Conservation (phyloP, 2,888 invertebrate genomes). For the Gortyna flavago region DNA sequence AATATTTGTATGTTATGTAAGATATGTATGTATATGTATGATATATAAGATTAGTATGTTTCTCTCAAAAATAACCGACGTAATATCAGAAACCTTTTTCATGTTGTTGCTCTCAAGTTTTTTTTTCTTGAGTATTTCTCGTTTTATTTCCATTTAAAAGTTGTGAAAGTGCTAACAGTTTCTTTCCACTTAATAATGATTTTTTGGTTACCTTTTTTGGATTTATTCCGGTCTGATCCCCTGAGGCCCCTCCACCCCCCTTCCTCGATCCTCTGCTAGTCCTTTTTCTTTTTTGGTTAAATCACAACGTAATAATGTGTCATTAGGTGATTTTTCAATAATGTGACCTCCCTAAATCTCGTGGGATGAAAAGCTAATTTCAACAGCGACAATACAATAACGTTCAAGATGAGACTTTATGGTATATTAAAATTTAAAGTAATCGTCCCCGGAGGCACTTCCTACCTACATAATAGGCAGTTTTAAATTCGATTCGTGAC, state of each 20-base stretch:
- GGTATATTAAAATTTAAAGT: slow-evolving; percentile 47
- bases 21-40: no score
- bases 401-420: slow-evolving; percentile 19
- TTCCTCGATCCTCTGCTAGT: no score
- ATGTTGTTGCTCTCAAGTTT: slow-evolving; percentile 4
- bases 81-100: slow-evolving; percentile 10
- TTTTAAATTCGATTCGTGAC: slow-evolving; percentile 62
- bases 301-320: background rate
- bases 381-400: slow-evolving; percentile 26
- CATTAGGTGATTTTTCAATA: background rate
- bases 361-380: slow-evolving; percentile 1
- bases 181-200: background rate
- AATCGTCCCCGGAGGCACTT: slow-evolving; percentile 12
- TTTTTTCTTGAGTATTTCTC: slow-evolving; percentile 2
- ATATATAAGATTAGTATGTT: slow-evolving; percentile 4
- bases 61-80: slow-evolving; percentile 23
- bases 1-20: no score
- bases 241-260: no score
- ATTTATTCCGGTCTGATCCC: no score
- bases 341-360: background rate
- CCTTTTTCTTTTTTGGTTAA: background rate
- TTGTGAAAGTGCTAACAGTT: background rate
- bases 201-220: background rate
- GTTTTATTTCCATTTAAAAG: slow-evolving; percentile 3
- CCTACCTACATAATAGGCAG: slow-evolving; percentile 10